Evolutionary conservation across 2,888 invertebrate species (phyloP).

Genomic region (Glomeris marginata): DNA sequence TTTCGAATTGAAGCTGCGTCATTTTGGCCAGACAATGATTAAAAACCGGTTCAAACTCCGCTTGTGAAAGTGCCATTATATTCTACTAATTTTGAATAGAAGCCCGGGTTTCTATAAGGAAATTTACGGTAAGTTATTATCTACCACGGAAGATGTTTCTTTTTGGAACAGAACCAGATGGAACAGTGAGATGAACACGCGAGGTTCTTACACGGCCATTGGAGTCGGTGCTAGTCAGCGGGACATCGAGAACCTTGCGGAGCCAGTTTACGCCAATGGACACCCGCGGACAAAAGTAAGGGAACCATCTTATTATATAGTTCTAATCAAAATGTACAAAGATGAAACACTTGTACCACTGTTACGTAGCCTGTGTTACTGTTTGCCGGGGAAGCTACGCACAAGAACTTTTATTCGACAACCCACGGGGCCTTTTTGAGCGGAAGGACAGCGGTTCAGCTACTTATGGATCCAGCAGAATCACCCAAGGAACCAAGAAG

Average conservation of each 20-base stretch:
- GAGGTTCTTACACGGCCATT: slow-evolving; percentile 82
- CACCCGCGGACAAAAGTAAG: slow-evolving; percentile 54
- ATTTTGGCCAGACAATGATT: no score
- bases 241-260: slow-evolving; percentile 73
- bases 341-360: no score
- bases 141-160: slow-evolving; percentile 5
- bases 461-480: slow-evolving; percentile 31
- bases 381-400: slow-evolving; percentile 93
- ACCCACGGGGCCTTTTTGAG: slow-evolving; percentile 87
- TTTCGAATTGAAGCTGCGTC: no score
- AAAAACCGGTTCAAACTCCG: no score
- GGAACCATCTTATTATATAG: no score
- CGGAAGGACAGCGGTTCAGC: slow-evolving; percentile 65
- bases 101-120: no score
- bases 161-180: slow-evolving; percentile 57
- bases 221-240: slow-evolving; percentile 74
- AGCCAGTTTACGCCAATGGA: slow-evolving; percentile 56
- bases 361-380: slow-evolving; percentile 58
- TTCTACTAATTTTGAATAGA: no score
- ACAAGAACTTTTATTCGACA: slow-evolving; percentile 85
- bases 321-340: no score
- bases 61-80: no score
- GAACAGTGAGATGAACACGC: slow-evolving; percentile 64
- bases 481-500: slow-evolving; percentile 5
- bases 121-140: not conserved